A percentile compares a stretch with the other conserved stretches of the same genome.
These are phyloP conservation scores for Pangasianodon gigas DNA, from an alignment of 2,113 vertebrate species.

Conservation along the genomic window DNA sequence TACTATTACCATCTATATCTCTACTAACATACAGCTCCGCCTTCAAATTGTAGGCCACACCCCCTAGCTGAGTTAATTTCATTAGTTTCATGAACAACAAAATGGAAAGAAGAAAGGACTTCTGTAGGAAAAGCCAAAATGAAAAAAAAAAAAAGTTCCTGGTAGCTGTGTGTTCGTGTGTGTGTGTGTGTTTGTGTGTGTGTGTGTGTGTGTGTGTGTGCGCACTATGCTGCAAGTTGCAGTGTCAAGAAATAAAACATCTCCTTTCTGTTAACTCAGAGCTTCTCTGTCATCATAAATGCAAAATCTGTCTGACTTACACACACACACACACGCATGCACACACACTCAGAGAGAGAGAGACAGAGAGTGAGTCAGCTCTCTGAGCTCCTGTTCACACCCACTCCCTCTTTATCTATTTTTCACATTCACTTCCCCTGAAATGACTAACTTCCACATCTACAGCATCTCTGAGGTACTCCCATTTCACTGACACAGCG, in stretches of 20 bases:
- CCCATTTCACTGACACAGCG: conserved; percentile 6
- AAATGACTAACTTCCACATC: conserved; percentile 30
- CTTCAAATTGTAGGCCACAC: background rate
- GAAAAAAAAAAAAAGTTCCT: background rate
- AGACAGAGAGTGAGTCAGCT: conserved; percentile 37
- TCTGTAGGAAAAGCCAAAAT: background rate
- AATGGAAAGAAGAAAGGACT: background rate
- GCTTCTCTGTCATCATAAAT: background rate
- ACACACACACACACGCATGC: background rate
- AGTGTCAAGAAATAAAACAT: background rate
- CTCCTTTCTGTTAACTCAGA: background rate
- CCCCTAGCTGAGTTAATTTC: background rate
- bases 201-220: conserved; percentile 5
- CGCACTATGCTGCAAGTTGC: background rate
- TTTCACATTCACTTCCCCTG: conserved; percentile 17
- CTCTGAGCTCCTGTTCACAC: conserved; percentile 39
- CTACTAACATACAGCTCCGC: background rate
- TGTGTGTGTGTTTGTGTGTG: conserved; percentile 22
- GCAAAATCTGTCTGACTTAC: background rate
- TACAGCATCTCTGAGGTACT: background rate
- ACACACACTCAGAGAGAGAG: conserved; percentile 19
- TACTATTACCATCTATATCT: background rate
- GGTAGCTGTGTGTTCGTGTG: background rate
- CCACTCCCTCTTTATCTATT: conserved; percentile 44
- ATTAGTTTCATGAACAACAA: background rate